Evolutionary conservation across 2,888 invertebrate genomes (phyloP), one percentile per base, ranked within the genome.

Genomic region (Leptinotarsa juncta): DNA sequence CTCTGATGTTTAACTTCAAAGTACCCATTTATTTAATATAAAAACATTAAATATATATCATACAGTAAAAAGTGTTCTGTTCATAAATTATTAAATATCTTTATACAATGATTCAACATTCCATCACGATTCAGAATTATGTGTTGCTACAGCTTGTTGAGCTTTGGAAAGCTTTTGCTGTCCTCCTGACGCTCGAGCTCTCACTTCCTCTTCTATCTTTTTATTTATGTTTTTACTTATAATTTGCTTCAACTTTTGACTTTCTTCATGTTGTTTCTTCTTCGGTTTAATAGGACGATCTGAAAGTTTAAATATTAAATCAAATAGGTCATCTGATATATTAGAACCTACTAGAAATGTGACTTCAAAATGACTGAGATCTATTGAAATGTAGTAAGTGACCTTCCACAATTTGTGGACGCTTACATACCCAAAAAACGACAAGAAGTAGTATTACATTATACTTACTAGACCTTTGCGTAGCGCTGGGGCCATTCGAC

Each of bases 141-240:
- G 82, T 49, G 84, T 81, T 14, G 87, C 89, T 18, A 91, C 90
- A 14, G 90, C 90, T 81, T 90, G 85, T 82, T 91, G 90, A 1
- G 89, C 90, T 80, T 89, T 90, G 71, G 90, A 90, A 48, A 90
- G 83, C 70, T 87, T 89, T 48, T 89, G 87, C 68, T 84, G 87
- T 1, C 87, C 86, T 60, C 88, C 87, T 87, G 76, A 74, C 0
- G 93, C 92, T 74, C 90, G 85, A 2, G 91, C 89, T 68, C 94
- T 87, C 65, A 94, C 88, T 86, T 94, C 93, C 79, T 92, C 87
- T 85, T 94, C 94, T 68, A 92, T 91, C 3, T 91, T 90, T 82
- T 91, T 91, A 83, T 94, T 94, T n/a, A 94, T 92, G 84, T 91
- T 92, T 86, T 92, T 93, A 7, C 92, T 90, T 16, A 94, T 91